Conservation (phyloP, 2,888 invertebrate species). For the Strigamia transsilvanica region DNA sequence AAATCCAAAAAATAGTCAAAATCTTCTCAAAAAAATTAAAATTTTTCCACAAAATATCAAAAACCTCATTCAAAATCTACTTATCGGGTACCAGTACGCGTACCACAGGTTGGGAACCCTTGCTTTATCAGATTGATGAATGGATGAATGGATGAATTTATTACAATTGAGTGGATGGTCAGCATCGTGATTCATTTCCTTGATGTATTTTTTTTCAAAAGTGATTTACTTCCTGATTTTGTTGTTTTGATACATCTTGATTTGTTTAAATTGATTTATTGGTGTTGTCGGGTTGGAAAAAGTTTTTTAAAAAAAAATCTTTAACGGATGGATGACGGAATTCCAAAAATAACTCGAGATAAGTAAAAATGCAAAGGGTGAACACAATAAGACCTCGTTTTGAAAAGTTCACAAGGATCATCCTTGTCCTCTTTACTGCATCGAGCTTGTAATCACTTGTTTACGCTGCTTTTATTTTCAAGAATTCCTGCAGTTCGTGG, state of each 20-base stretch:
- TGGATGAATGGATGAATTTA: too few species aligned
- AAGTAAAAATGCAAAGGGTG: background rate
- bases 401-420: slow-evolving; percentile 15
- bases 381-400: slow-evolving; percentile 4
- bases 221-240: background rate
- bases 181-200: slow-evolving; percentile 11
- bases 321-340: too few species aligned
- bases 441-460: background rate
- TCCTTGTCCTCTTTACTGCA: slow-evolving; percentile 13
- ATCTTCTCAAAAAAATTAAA: too few species aligned
- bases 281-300: background rate
- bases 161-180: background rate
- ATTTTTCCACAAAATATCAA: too few species aligned
- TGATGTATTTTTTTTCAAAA: slow-evolving; percentile 5
- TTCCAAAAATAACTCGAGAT: background rate
- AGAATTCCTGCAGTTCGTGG: background rate
- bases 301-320: background rate
- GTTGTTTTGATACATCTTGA: background rate
- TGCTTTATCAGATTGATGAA: background rate
- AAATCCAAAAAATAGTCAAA: too few species aligned
- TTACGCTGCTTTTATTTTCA: background rate
- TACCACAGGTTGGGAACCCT: too few species aligned
- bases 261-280: background rate
- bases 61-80: too few species aligned
- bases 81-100: too few species aligned